Evolutionary conservation across 1,140 invertebrate species (phyloP), one percentile per base, ranked within the genome.

Genomic region (Anadara kagoshimensis): DNA sequence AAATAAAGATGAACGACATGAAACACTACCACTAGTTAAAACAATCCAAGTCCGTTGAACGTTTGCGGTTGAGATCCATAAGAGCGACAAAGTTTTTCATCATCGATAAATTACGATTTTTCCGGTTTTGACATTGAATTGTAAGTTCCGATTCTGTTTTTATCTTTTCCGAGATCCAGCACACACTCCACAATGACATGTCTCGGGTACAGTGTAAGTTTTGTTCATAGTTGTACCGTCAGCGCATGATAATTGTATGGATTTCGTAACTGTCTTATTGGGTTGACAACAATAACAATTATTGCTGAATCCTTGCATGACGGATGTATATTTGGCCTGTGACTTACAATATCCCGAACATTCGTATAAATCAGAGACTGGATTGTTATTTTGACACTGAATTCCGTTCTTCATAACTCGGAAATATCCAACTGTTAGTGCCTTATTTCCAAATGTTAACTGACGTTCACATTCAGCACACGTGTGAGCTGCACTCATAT

Each of bases 221-320:
- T 75, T 73, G 29, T 45, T 59, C 20, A 76, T 44, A 8, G 57
- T 81, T 24, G 51, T 67, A 3, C 76, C 76, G 45, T 75, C 63
- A 8, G 56, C 45, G 44, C 79, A 81, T 10, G 47, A 54, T 16
- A 81, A 61, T 8, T 67, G 29, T 11, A 78, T 54, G 12, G 56
- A 47, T 20, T 61, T 65, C 5, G 66, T 16, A 7, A 61, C 62
- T 14, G 76, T 78, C 41, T 41, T 26, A 20, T 64, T 45, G 29
- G 79, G 70, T 49, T 75, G 76, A 56, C 79, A 81, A 45, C 79
- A 81, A 2, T 61, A 58, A 53, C 79, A 81, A 8, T 75, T 73
- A 69, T 73, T 75, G 20, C 58, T 29, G 57, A 78, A 75, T 4
- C 66, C 66, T 11, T 57, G 41, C 76, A 80, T 75, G 20, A 78